Evolutionary conservation across 2,797 vertebrate species (phyloP).

Genomic region (Mallotus villosus): DNA sequence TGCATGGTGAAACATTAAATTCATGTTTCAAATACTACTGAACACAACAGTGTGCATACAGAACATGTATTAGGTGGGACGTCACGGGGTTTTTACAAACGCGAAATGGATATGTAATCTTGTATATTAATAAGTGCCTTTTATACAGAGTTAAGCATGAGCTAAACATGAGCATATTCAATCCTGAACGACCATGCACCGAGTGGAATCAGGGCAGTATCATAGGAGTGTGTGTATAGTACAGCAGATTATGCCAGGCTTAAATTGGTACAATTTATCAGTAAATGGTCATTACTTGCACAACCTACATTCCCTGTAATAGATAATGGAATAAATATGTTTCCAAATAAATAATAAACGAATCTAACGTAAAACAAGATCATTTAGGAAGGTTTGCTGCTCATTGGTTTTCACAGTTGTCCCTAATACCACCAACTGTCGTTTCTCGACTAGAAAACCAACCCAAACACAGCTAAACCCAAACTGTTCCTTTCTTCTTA

Average conservation of each 20-base stretch:
- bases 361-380: conserved; percentile 36
- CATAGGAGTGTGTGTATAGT: conserved; percentile 55
- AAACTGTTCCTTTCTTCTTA: conserved; percentile 33
- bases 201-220: conserved; percentile 46
- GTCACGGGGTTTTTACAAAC: no score
- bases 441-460: not conserved
- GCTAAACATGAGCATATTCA: not conserved
- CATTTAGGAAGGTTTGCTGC: conserved; percentile 51
- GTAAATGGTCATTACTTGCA: conserved; percentile 51
- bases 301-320: conserved; percentile 43
- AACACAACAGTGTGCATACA: no score
- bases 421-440: conserved; percentile 23
- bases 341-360: conserved; percentile 66
- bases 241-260: conserved; percentile 47
- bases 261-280: conserved; percentile 53
- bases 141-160: no score
- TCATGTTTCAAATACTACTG: not conserved
- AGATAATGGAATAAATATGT: conserved; percentile 71
- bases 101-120: no score
- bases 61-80: no score
- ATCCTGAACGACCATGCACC: conserved; percentile 2
- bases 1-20: conserved; percentile 19
- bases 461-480: conserved; percentile 4
- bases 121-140: no score
- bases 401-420: conserved; percentile 34